A percentile compares a stretch with the other conserved stretches of the same genome.
These are phyloP conservation scores for Megaleporinus macrocephalus DNA, from an alignment of 2,113 vertebrate genomes.

Conservation along the genomic window DNA sequence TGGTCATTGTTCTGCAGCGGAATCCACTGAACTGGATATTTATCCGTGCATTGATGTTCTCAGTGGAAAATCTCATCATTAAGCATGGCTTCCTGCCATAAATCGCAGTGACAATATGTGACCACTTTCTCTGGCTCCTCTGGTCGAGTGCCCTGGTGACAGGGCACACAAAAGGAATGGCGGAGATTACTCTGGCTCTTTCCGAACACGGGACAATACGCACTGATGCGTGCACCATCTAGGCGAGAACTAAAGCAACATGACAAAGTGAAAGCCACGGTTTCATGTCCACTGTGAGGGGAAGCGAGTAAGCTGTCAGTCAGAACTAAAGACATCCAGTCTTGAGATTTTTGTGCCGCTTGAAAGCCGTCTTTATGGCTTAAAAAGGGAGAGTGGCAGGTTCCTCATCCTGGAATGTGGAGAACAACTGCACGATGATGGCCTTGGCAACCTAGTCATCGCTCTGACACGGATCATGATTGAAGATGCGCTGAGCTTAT, in stretches of 20 bases:
- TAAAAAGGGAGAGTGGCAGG: slow-evolving; percentile 4
- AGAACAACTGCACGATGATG: slow-evolving; percentile 31
- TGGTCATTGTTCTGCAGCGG: slow-evolving; percentile 3
- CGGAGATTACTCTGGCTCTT: slow-evolving; percentile 58
- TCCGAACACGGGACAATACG: slow-evolving; percentile 64
- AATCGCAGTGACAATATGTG: slow-evolving; percentile 47
- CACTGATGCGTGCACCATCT: slow-evolving; percentile 59
- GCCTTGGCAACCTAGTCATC: slow-evolving; percentile 19
- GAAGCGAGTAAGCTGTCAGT: slow-evolving; percentile 62
- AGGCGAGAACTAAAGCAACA: slow-evolving; percentile 65
- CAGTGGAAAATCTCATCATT: slow-evolving; percentile 43
- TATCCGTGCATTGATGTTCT: slow-evolving; percentile 49
- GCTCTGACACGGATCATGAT: not conserved
- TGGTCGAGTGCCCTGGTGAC: slow-evolving; percentile 51
- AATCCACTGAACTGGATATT: slow-evolving; percentile 9
- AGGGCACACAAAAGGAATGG: slow-evolving; percentile 49
- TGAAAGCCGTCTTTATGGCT: slow-evolving; percentile 40
- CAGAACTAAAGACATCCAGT: slow-evolving; percentile 36
- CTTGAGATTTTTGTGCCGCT: slow-evolving; percentile 10
- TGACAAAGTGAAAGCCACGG: slow-evolving; percentile 61
- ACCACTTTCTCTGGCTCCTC: slow-evolving; percentile 43
- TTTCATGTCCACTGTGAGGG: slow-evolving; percentile 34
- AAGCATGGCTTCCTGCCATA: slow-evolving; percentile 35
- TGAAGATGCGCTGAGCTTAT: slow-evolving; percentile 21
- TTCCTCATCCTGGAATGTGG: not conserved